A percentile compares a stretch with the other conserved stretches of the same genome.
Conservation (phyloP, 2,797 vertebrate genomes). For the Manis crassicaudata region DNA sequence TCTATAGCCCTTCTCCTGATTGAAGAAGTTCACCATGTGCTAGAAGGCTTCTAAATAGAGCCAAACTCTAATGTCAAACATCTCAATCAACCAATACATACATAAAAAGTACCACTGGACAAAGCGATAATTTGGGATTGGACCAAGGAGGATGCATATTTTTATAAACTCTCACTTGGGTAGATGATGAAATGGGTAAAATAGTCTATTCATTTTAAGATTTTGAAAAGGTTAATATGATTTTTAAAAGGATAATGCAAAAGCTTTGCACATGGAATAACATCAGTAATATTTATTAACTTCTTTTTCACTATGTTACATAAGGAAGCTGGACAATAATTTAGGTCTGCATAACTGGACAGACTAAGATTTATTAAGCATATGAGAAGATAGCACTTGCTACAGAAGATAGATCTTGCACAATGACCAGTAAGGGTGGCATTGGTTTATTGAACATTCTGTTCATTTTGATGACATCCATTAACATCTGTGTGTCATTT, state of each 20-base stretch:
- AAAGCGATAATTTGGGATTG: background rate
- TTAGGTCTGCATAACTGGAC: background rate
- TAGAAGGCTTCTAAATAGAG: background rate
- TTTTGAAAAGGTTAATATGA: background rate
- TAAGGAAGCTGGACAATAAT: background rate
- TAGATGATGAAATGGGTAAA: background rate
- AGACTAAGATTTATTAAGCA: background rate
- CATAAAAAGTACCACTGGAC: background rate
- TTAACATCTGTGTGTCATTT: background rate
- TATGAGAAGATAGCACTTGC: background rate
- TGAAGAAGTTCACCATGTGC: background rate
- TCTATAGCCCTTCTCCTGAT: background rate
- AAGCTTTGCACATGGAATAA: background rate
- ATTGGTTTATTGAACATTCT: background rate
- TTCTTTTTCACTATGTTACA: background rate
- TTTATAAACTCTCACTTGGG: background rate
- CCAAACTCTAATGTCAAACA: background rate
- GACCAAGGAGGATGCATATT: background rate
- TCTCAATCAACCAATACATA: background rate
- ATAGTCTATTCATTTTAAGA: background rate
- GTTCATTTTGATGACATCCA: background rate
- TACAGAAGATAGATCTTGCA: background rate
- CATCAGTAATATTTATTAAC: background rate
- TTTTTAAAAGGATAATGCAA: background rate
- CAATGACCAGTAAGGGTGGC: background rate